Conservation (phyloP, 2,888 invertebrate species). For the Cerastoderma edule region DNA sequence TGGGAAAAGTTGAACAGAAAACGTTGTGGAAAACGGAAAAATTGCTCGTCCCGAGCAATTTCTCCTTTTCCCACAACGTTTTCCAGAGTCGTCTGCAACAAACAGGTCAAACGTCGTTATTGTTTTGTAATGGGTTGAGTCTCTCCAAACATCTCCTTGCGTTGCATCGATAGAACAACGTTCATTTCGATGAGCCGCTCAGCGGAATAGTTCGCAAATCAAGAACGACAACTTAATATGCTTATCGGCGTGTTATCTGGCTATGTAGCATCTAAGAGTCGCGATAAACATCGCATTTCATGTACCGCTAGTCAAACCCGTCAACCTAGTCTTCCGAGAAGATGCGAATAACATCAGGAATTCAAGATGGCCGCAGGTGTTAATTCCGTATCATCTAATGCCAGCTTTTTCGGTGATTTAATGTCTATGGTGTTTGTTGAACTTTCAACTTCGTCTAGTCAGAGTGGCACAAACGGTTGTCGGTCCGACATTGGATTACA, state of each 20-base stretch:
- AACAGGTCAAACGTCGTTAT: too few relatives aligned
- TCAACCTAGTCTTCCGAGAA: slow-evolving; percentile 1
- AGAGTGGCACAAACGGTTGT: background rate
- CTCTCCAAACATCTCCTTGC: too few relatives aligned
- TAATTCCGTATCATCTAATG: too few relatives aligned
- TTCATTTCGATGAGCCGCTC: too few relatives aligned
- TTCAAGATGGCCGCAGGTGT: too few relatives aligned
- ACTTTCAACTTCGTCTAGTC: background rate
- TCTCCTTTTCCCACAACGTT: slow-evolving; percentile 4
- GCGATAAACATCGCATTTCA: slow-evolving; percentile 8
- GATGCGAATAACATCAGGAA: slow-evolving; percentile 5
- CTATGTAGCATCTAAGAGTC: slow-evolving; percentile 11
- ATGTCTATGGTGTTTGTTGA: too few relatives aligned
- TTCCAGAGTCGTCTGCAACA: background rate
- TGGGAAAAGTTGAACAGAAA: too few relatives aligned
- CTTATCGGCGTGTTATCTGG: slow-evolving; percentile 9
- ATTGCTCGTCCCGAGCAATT: slow-evolving; percentile 16
- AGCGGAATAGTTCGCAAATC: too few relatives aligned
- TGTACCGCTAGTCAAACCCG: slow-evolving; percentile 1
- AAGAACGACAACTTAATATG: slow-evolving; percentile 22
- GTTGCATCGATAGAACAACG: too few relatives aligned
- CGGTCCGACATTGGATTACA: too few relatives aligned
- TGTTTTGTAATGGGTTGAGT: slow-evolving; percentile 9
- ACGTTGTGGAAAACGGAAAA: too few relatives aligned
- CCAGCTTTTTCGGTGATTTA: too few relatives aligned